A percentile compares a stretch with the other conserved stretches of the same genome.
Evolutionary conservation across 2,113 vertebrate genomes (phyloP).

Genomic region (Microcebus griseorufus): DNA sequence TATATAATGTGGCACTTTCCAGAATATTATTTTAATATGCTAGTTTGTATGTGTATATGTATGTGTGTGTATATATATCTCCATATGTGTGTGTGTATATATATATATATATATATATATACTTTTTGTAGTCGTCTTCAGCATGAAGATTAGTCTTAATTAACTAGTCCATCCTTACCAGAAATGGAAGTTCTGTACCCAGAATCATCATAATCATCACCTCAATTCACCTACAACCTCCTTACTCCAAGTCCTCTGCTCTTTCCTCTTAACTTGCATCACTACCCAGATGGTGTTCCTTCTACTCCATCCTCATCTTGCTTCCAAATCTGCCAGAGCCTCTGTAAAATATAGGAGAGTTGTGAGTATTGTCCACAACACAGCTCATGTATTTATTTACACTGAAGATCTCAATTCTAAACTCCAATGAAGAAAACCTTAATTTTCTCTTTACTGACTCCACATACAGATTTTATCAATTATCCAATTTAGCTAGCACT

Average conservation of each 20-base stretch:
- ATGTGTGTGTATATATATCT: background rate
- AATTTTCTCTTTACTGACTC: constrained; percentile 50
- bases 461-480: constrained; percentile 58
- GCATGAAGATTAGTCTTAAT: background rate
- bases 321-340: background rate
- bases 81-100: no score
- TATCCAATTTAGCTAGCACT: constrained; percentile 68
- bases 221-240: background rate
- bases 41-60: background rate
- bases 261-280: background rate
- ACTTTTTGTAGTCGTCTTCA: background rate
- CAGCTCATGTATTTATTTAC: constrained; percentile 52
- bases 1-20: background rate
- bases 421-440: constrained; percentile 24
- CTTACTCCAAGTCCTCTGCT: background rate
- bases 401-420: constrained; percentile 47
- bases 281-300: background rate
- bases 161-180: background rate
- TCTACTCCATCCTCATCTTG: constrained; percentile 12
- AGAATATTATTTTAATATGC: constrained; percentile 29
- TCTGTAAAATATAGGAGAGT: background rate
- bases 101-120: background rate
- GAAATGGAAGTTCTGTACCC: background rate
- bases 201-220: background rate
- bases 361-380: background rate